Conservation (phyloP, 1,140 invertebrate genomes). For the Stegodyphus dumicola region DNA sequence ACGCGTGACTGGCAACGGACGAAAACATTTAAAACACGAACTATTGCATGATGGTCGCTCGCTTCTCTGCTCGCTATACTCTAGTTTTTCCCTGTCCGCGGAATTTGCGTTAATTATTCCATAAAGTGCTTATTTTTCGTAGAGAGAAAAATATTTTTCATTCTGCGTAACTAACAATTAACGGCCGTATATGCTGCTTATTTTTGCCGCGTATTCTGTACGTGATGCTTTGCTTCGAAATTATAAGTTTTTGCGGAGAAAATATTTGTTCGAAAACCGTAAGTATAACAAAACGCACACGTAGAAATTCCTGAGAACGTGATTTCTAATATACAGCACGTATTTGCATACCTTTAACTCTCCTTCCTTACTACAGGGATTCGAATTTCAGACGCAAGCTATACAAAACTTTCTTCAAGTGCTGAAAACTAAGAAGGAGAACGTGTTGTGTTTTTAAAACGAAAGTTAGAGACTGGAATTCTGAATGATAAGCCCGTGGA, state of each 20-base stretch:
- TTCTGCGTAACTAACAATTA: slow-evolving; percentile 56
- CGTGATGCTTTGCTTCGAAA: slow-evolving; percentile 18
- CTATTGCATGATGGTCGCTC: slow-evolving; percentile 53
- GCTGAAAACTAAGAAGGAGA: neutral
- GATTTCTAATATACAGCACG: slow-evolving; percentile 54
- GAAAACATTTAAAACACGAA: slow-evolving; percentile 60
- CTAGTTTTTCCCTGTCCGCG: slow-evolving; percentile 49
- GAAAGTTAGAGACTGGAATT: too few species aligned
- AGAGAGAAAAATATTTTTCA: slow-evolving; percentile 34
- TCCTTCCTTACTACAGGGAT: neutral
- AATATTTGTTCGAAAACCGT: slow-evolving; percentile 15
- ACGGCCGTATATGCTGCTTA: slow-evolving; percentile 18
- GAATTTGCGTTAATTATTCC: slow-evolving; percentile 58
- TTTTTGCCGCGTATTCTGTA: slow-evolving; percentile 35
- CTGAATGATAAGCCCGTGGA: too few species aligned
- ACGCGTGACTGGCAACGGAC: slow-evolving; percentile 56
- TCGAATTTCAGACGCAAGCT: neutral
- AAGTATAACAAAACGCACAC: slow-evolving; percentile 11
- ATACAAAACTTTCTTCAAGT: neutral
- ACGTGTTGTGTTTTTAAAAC: slow-evolving; percentile 38
- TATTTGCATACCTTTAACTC: slow-evolving; percentile 49
- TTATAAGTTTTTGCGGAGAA: slow-evolving; percentile 52
- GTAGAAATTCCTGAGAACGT: slow-evolving; percentile 18
- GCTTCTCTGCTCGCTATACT: neutral
- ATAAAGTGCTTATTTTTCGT: slow-evolving; percentile 53